phyloP scores from a whole-genome alignment of 2,888 invertebrate species.

The Atrina japonica region DNA sequence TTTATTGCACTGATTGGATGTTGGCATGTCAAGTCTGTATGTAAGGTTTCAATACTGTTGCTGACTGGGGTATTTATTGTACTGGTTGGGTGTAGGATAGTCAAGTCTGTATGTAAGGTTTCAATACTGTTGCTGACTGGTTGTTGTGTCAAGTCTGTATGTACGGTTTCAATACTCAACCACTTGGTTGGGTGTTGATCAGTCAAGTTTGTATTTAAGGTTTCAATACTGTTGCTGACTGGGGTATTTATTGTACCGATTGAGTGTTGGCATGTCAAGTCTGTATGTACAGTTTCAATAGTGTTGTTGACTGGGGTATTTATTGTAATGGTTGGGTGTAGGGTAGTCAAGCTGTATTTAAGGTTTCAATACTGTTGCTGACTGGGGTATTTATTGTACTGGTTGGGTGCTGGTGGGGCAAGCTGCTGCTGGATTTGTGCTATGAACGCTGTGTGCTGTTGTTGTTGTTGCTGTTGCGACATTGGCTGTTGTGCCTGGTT shows the following conservation, averaged over 20 bases:
- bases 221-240: conserved; percentile 20
- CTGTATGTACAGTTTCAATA: conserved; percentile 48
- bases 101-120: conserved; percentile 74
- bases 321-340: conserved; percentile 20
- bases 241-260: conserved; percentile 19
- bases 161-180: conserved; percentile 13
- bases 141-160: conserved; percentile 54
- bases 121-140: conserved; percentile 21
- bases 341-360: conserved; percentile 57
- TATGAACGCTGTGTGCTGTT: conserved; percentile 75
- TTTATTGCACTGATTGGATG: conserved; percentile 20
- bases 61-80: conserved; percentile 19
- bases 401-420: conserved; percentile 31
- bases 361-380: conserved; percentile 14
- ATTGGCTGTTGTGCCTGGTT: conserved; percentile 78
- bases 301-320: conserved; percentile 17
- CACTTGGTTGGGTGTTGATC: conserved; percentile 13
- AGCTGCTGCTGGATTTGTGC: conserved; percentile 71
- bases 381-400: conserved; percentile 20
- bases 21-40: conserved; percentile 54
- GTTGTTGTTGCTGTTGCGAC: conserved; percentile 79
- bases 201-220: conserved; percentile 62
- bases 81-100: conserved; percentile 10
- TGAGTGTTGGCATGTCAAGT: conserved; percentile 44
- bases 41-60: conserved; percentile 8